phyloP scores from a whole-genome alignment of 2,797 vertebrate species.

The Myioborus melanocephalus region DNA sequence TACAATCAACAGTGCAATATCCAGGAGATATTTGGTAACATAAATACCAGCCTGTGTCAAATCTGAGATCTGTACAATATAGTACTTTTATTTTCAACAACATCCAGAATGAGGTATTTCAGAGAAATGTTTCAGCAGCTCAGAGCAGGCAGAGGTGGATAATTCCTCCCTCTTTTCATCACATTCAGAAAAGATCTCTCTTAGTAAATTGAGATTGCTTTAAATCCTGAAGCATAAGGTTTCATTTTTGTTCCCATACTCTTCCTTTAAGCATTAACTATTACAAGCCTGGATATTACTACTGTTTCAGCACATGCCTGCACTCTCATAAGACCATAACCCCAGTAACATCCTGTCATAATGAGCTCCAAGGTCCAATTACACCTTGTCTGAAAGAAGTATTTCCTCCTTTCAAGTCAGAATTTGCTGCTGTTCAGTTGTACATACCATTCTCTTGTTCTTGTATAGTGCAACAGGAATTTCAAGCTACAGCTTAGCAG shows the following conservation, averaged over 20 bases:
- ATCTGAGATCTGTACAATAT: not conserved
- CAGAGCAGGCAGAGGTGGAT: not conserved
- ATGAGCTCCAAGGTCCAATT: constrained; percentile 50
- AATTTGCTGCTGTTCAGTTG: not conserved
- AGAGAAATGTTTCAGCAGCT: constrained; percentile 19
- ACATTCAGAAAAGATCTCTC: constrained; percentile 1
- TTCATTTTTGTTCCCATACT: constrained; percentile 37
- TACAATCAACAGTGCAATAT: not conserved
- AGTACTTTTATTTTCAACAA: constrained; percentile 24
- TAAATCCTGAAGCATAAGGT: constrained; percentile 43
- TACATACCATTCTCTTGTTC: not conserved
- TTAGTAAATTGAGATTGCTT: constrained; percentile 30
- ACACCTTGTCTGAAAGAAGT: not conserved
- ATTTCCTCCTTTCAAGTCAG: constrained; percentile 19
- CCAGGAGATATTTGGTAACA: not conserved
- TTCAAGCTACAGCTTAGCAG: not conserved
- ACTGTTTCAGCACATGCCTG: not conserved
- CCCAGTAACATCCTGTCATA: constrained; percentile 40
- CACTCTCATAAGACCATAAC: not conserved
- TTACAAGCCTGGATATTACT: constrained; percentile 30
- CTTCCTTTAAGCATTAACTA: constrained; percentile 51
- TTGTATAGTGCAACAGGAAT: not conserved
- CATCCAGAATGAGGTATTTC: not conserved
- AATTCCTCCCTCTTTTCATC: constrained; percentile 48
- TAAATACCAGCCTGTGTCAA: not conserved